Conservation (phyloP, 2,113 vertebrate genomes). For the Euleptes europaea region DNA sequence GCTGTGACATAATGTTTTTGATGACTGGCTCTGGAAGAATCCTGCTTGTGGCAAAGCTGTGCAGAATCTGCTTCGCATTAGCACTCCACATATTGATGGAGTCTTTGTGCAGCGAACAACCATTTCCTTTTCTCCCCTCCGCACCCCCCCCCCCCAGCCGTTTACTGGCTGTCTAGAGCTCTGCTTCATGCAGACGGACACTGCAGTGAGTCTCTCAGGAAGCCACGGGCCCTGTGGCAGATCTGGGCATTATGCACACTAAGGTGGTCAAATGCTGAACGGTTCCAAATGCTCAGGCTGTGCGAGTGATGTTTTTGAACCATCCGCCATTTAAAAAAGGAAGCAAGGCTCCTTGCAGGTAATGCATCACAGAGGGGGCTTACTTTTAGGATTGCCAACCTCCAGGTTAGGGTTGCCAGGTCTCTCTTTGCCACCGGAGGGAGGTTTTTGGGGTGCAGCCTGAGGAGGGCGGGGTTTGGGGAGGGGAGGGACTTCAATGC, state of each 20-base stretch:
- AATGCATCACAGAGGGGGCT: too few relatives aligned
- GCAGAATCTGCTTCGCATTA: constrained; percentile 66
- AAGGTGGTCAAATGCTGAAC: too few relatives aligned
- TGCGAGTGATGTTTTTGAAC: too few relatives aligned
- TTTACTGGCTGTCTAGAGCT: fast-evolving
- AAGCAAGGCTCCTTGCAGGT: too few relatives aligned
- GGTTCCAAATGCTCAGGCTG: too few relatives aligned
- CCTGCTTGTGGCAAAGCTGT: constrained; percentile 60
- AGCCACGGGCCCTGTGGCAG: not conserved
- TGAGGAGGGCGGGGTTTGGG: too few relatives aligned
- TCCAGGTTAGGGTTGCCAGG: too few relatives aligned
- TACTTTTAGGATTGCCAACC: too few relatives aligned
- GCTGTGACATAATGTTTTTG: constrained; percentile 68
- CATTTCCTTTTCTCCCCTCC: not conserved
- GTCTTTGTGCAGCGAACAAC: constrained; percentile 33
- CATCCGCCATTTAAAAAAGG: too few relatives aligned
- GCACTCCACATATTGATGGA: constrained; percentile 59
- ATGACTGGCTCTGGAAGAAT: constrained; percentile 66
- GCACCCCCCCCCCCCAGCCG: not conserved
- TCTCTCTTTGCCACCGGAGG: too few relatives aligned
- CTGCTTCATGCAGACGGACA: not conserved
- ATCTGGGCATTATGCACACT: not conserved
- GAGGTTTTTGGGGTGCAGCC: too few relatives aligned
- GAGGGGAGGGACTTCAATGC: too few relatives aligned
- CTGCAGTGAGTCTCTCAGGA: not conserved